A percentile compares a stretch with the other conserved stretches of the same genome.
phyloP scores from a whole-genome alignment of 2,888 invertebrate genomes.

The Drosophila parthenogenetica region DNA sequence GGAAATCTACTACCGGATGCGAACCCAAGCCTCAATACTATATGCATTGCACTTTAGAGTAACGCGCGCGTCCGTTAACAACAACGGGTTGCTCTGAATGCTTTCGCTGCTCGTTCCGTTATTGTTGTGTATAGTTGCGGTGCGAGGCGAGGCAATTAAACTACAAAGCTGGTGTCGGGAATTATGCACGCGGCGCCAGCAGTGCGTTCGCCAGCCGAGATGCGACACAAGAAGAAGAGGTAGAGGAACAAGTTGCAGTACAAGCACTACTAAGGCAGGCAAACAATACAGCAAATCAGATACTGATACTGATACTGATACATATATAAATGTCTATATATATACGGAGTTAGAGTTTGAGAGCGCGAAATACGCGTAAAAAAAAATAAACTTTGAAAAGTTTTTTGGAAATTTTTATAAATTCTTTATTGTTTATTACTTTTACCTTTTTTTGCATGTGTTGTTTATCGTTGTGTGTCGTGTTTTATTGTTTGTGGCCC shows the following conservation, averaged over 20 bases:
- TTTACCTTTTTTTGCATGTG: slow-evolving; percentile 38
- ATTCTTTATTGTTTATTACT: slow-evolving; percentile 8
- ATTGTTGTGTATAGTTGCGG: slow-evolving; percentile 27
- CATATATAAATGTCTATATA: no score
- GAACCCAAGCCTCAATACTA: not conserved
- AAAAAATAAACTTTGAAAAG: not conserved
- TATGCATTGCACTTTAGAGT: slow-evolving; percentile 53
- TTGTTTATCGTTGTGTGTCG: slow-evolving; percentile 17
- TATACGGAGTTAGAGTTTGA: no score
- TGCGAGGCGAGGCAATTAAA: slow-evolving; percentile 45
- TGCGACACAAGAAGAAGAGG: slow-evolving; percentile 84
- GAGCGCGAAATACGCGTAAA: not conserved
- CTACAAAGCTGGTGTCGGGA: slow-evolving; percentile 74
- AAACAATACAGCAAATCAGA: not conserved
- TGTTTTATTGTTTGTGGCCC: slow-evolving; percentile 12
- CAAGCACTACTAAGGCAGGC: not conserved
- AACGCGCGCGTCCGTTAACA: slow-evolving; percentile 69
- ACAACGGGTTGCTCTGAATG: slow-evolving; percentile 34
- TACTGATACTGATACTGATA: no score
- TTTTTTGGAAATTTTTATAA: not conserved
- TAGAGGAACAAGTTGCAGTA: slow-evolving; percentile 40
- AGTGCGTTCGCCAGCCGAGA: slow-evolving; percentile 83
- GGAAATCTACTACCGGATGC: not conserved
- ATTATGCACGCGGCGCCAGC: slow-evolving; percentile 78
- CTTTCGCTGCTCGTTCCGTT: slow-evolving; percentile 17